Evolutionary conservation across 30 jellyfish, hydroid and myxozoan genomes (phyloP).

Genomic region (Rhopilema esculentum): DNA sequence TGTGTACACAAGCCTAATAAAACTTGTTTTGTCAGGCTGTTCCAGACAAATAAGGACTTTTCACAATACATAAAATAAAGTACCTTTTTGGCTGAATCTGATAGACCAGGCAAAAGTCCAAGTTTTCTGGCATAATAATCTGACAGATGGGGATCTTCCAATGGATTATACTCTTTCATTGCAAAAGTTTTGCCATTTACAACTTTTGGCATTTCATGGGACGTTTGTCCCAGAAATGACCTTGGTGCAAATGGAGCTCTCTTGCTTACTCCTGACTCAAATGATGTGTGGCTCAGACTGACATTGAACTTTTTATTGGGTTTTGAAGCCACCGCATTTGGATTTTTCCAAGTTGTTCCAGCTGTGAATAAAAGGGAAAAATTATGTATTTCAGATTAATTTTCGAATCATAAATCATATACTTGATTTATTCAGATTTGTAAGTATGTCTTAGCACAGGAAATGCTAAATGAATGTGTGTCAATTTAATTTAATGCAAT

Average conservation of each 20-base stretch:
- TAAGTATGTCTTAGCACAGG: too few species aligned
- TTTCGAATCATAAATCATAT: too few species aligned
- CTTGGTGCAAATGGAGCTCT: constrained; percentile 98
- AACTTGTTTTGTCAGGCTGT: background rate
- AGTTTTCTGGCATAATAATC: constrained; percentile 93
- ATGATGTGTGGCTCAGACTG: constrained; percentile 70
- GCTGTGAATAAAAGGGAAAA: background rate
- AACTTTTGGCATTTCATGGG: constrained; percentile 90
- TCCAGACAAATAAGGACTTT: background rate
- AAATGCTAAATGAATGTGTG: too few species aligned
- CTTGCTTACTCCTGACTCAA: constrained; percentile 84
- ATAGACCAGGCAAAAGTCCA: constrained; percentile 76
- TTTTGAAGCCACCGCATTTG: constrained; percentile 78
- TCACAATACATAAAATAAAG: too few species aligned
- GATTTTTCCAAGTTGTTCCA: constrained; percentile 92
- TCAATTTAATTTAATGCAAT: too few species aligned
- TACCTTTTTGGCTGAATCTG: constrained; percentile 72
- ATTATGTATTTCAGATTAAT: background rate
- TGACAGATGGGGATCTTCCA: constrained; percentile 93
- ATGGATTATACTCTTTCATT: constrained; percentile 87
- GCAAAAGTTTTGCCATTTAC: constrained; percentile 88
- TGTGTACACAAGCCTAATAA: background rate
- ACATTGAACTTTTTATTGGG: constrained; percentile 75
- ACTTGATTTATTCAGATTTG: too few species aligned
- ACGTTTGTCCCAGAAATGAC: constrained; percentile 58